These are phyloP conservation scores for Chrysomela aeneicollis DNA, from an alignment of 2,888 invertebrate species.

Conservation along the genomic window DNA sequence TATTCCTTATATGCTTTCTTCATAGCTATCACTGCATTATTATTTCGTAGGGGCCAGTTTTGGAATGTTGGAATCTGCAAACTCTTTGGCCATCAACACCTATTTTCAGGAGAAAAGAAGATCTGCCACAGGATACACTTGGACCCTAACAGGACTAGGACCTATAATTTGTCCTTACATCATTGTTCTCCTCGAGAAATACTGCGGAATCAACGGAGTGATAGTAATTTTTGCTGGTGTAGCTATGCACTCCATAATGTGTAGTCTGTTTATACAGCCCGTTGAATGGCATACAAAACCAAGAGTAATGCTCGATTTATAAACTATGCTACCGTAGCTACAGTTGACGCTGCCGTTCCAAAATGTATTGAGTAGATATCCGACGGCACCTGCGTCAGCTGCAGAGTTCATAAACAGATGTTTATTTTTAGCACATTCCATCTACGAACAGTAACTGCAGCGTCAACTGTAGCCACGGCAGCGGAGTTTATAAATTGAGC, in stretches of 20 bases:
- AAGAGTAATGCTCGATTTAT: too few species aligned
- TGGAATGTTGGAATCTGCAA: slow-evolving; percentile 74
- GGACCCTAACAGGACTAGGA: slow-evolving; percentile 76
- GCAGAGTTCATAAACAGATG: too few species aligned
- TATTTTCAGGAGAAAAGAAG: slow-evolving; percentile 76
- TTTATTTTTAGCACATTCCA: too few species aligned
- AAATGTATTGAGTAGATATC: too few species aligned
- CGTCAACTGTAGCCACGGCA: too few species aligned
- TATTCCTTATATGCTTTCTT: too few species aligned
- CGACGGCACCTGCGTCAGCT: too few species aligned
- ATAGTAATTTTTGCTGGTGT: slow-evolving; percentile 73
- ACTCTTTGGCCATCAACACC: slow-evolving; percentile 75
- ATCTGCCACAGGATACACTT: slow-evolving; percentile 75
- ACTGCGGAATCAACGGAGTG: slow-evolving; percentile 72
- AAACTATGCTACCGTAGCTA: too few species aligned
- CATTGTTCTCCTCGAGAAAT: slow-evolving; percentile 69
- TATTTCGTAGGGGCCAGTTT: slow-evolving; percentile 66
- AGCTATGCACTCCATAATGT: slow-evolving; percentile 72
- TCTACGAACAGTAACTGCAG: too few species aligned
- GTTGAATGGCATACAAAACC: slow-evolving; percentile 76
- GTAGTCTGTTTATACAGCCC: slow-evolving; percentile 75
- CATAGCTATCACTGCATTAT: too few species aligned
- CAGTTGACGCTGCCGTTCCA: too few species aligned
- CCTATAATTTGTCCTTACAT: slow-evolving; percentile 77
- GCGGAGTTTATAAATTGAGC: too few species aligned